These are phyloP conservation scores for Mesoligia furuncula DNA, from an alignment of 2,888 invertebrate species.

Conservation along the genomic window DNA sequence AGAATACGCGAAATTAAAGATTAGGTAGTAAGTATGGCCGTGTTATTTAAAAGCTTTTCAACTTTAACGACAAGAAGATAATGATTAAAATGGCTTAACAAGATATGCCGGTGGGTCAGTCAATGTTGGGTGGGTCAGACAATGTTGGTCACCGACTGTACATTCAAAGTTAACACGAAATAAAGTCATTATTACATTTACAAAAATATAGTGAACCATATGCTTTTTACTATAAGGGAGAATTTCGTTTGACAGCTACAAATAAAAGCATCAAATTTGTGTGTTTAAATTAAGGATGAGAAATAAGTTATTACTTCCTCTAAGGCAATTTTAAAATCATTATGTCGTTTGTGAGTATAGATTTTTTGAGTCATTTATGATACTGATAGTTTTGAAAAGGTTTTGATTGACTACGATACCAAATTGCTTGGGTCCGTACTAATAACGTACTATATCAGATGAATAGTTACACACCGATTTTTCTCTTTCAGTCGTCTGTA, in stretches of 20 bases:
- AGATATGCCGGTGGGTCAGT: no score
- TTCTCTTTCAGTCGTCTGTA: no score
- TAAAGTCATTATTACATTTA: slow-evolving; percentile 73
- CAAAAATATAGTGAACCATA: slow-evolving; percentile 1
- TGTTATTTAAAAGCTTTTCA: no score
- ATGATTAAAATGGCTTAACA: no score
- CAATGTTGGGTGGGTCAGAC: no score
- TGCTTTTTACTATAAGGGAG: fast-evolving
- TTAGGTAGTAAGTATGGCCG: no score
- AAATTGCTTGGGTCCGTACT: no score
- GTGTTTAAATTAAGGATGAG: slow-evolving; percentile 70
- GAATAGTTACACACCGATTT: no score
- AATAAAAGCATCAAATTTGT: slow-evolving; percentile 23
- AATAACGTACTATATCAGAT: no score
- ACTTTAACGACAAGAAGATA: no score
- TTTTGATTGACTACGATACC: neutral
- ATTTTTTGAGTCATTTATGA: slow-evolving; percentile 25
- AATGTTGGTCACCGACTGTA: no score
- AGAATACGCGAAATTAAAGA: no score
- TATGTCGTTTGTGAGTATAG: slow-evolving; percentile 57
- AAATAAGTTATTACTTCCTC: slow-evolving; percentile 65
- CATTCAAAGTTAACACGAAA: slow-evolving; percentile 71
- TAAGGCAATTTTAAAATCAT: slow-evolving; percentile 72
- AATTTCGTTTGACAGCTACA: slow-evolving; percentile 25
- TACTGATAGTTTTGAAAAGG: slow-evolving; percentile 13